phyloP scores from a whole-genome alignment of 2,888 invertebrate genomes.

The Eristalinus aeneus region DNA sequence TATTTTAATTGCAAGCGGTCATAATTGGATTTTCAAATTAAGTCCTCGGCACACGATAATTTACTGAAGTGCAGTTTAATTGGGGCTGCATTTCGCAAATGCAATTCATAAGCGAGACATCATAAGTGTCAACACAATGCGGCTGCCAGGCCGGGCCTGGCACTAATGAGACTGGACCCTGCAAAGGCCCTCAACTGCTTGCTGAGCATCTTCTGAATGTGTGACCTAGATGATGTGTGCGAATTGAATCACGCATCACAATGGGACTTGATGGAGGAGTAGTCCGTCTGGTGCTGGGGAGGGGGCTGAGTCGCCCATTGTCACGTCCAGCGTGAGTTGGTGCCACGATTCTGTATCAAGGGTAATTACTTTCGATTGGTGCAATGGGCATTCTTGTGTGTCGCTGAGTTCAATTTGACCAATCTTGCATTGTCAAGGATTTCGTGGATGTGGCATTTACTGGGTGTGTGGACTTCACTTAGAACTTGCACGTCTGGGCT shows the following conservation, averaged over 20 bases:
- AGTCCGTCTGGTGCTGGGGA: background rate
- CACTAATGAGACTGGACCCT: background rate
- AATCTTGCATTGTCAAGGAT: background rate
- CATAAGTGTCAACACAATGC: background rate
- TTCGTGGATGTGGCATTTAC: background rate
- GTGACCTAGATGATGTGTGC: background rate
- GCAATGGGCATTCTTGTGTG: background rate
- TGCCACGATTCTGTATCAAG: background rate
- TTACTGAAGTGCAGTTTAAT: background rate
- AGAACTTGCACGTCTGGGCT: too few relatives aligned
- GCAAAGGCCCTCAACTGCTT: background rate
- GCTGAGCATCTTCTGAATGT: background rate
- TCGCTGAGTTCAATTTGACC: background rate
- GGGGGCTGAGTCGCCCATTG: background rate
- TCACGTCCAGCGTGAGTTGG: background rate
- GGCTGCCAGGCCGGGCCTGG: background rate
- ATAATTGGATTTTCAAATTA: slow-evolving; percentile 2
- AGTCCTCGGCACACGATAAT: background rate
- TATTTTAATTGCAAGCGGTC: background rate
- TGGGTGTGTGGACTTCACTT: background rate
- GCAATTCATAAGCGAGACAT: background rate
- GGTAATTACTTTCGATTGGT: background rate
- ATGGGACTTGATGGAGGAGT: background rate
- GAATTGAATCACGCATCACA: background rate
- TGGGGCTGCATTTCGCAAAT: background rate